These are phyloP conservation scores for Phalanger gymnotis DNA, from an alignment of 2,797 vertebrate genomes.

Conservation along the genomic window DNA sequence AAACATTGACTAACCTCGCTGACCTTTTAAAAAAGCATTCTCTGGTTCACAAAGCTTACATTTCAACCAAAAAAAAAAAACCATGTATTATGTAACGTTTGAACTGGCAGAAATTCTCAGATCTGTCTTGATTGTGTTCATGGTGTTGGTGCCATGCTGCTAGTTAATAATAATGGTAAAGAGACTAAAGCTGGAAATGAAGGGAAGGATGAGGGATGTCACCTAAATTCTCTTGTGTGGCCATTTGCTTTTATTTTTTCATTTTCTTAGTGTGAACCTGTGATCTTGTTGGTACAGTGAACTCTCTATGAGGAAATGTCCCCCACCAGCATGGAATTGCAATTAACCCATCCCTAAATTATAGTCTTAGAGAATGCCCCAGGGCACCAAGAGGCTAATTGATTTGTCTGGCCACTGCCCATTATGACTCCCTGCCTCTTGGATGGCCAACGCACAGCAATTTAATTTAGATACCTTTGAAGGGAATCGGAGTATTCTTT, in stretches of 20 bases:
- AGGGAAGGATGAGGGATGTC: not conserved
- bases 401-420: not conserved
- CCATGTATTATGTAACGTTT: slow-evolving; percentile 51
- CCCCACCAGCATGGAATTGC: not conserved
- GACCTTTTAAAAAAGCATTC: slow-evolving; percentile 63
- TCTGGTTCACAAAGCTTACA: slow-evolving; percentile 73
- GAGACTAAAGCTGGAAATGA: not conserved
- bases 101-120: slow-evolving; percentile 67
- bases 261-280: not conserved
- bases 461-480: not conserved
- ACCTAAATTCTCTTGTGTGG: not conserved
- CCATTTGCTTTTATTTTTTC: not conserved
- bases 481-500: not conserved
- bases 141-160: not conserved
- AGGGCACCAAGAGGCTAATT: not conserved
- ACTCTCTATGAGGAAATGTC: not conserved
- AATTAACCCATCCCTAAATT: not conserved
- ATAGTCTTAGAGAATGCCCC: not conserved
- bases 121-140: slow-evolving; percentile 62
- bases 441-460: not conserved
- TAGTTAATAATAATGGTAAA: not conserved
- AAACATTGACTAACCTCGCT: slow-evolving; percentile 73
- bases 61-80: slow-evolving; percentile 67
- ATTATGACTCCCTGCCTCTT: not conserved
- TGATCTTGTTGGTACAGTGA: not conserved